A percentile compares a stretch with the other conserved stretches of the same genome.
phyloP scores from a whole-genome alignment of 2,797 vertebrate species.

The Crocodylus rhombifer region DNA sequence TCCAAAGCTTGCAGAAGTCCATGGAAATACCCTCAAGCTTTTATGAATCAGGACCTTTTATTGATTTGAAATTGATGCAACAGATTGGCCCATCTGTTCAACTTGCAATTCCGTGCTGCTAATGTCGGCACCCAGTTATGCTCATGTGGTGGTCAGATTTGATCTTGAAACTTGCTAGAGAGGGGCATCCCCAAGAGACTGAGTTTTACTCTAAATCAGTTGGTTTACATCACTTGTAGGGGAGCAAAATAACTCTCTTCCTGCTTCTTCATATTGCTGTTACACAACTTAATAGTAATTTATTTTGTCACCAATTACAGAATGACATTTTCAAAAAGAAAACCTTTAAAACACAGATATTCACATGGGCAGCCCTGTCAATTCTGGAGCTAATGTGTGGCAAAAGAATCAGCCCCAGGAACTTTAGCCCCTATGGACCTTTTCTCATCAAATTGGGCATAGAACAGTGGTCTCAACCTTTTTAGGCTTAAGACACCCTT shows the following conservation, averaged over 20 bases:
- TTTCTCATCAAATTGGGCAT: neutral
- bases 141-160: neutral
- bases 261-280: neutral
- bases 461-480: too few relatives aligned
- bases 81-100: neutral
- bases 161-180: neutral
- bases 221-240: neutral
- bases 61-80: neutral
- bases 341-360: neutral
- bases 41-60: neutral
- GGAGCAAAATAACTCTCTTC: neutral
- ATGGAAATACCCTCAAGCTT: neutral
- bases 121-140: too few relatives aligned
- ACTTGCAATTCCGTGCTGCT: too few relatives aligned
- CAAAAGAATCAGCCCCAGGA: neutral
- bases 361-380: neutral
- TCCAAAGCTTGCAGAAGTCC: neutral
- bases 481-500: too few relatives aligned
- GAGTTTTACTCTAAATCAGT: neutral
- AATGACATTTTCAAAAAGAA: neutral
- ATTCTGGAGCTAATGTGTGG: neutral
- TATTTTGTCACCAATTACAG: neutral
- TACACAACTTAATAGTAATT: neutral
- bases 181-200: rapidly evolving
- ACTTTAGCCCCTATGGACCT: neutral